Base-by-base conservation (phyloP, 1,140 invertebrate species). In the Lasioglossum baleicum region DNA sequence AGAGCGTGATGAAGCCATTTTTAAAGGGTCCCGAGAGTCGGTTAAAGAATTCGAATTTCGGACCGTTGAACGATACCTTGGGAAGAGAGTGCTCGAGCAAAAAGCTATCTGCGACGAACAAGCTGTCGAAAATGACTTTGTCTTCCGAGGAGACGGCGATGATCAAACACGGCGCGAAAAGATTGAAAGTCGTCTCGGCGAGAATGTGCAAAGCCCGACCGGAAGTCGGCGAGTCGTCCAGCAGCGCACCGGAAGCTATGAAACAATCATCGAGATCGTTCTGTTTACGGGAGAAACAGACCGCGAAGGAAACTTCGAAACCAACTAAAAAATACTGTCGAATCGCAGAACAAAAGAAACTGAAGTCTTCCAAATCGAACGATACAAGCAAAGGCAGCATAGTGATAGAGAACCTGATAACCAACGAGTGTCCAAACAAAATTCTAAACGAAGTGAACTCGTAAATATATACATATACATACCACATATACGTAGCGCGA, bases 131-230 rank as follows among this genome's bases (percentile, higher is more conserved):
- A 31, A 63, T 53, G n/a, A 11, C 74, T 11, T 17, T 80, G 4
- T 64, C 74, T 61, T 77, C 66, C 11, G 91, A 92, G 67, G 84
- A 88, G 80, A 91, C 89, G 44, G 79, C 85, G 2, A 67, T 88
- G 7, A 83, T 92, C 1, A 92, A 87, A 51, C 90, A 91, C 0
- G 90, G 90, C 5, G 80, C 90, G 2, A 92, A 92, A 42, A 85
- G 91, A 81, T 63, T 92, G 3, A 92, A 91, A 81, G 82, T 92
- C 2, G 26, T 87, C 8, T 83, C 86, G 2, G 48, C 42, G 22
- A 89, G 75, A 48, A 44, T 87, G 1, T 53, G 80, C 20, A 90
- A 88, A 53, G 73, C 66, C 2, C 76, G 81, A 10, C 53, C 86
- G 8, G 87, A 90, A 72, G 60, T 87, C 6, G 88, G 83, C 11